Evolutionary conservation across 1,140 invertebrate species (phyloP), one percentile per base, ranked within the genome.

Genomic region (Microplitis mediator): DNA sequence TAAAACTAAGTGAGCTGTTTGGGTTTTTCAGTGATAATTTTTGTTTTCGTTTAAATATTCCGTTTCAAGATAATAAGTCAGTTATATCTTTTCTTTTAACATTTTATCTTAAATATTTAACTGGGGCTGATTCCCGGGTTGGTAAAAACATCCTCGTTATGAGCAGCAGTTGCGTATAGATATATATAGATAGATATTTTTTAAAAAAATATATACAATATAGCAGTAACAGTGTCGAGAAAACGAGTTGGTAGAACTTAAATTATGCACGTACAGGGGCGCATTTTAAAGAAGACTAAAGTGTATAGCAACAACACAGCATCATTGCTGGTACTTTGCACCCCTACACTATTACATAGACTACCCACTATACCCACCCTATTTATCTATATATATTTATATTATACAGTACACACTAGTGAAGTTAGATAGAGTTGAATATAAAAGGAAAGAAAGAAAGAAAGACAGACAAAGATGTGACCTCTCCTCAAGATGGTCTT

Each of bases 201-300:
- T 45, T 45, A 45, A 45, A 9, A 23, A 2, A 45, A 6, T 45
- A 45, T 45, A 45, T 11, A 45, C 5, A 45, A 45, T 45, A 45
- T 45, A 45, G 23, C 9, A 58, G 56, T 31, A 58, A 58, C 4
- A 58, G 56, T 58, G 56, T 58, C 56, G 56, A 58, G 56, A 58
- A 58, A 58, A 58, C 14, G 16, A 16, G 65, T 32, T 45, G 39
- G 65, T 67, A 31, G 51, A 34, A 67, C 39, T 67, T 67, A 50
- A 67, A 67, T 52, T 67, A 67, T 67, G 34, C 14, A 64, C 62
- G 65, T 65, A 45, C 14, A 36, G 50, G 50, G 65, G 65, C 51
- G 51, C 45, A 67, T 67, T 67, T 67, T 67, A 67, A 67, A 67
- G 65, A 67, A 34, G 65, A n/a, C 62, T 14, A 23, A 50, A 64